Percentiles rank a stretch among this genome's conserved stretches.
These are phyloP conservation scores for Chironomus tepperi DNA, from an alignment of 1,140 invertebrate species.

Conservation along the genomic window DNA sequence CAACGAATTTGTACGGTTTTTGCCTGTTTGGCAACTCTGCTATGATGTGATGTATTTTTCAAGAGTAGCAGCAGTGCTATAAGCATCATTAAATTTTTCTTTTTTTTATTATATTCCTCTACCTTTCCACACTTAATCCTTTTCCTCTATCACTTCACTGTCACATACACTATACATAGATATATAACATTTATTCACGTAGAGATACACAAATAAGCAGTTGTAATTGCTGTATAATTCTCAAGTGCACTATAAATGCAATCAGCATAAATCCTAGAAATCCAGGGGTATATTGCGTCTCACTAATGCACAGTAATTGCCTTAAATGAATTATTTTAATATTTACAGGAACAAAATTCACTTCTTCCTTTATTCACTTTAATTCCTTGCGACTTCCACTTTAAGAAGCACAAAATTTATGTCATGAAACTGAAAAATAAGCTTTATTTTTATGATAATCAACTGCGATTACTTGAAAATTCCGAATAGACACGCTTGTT, in stretches of 20 bases:
- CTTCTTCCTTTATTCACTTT: too few species aligned
- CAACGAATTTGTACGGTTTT: too few species aligned
- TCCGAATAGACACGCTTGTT: not conserved
- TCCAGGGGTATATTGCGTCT: too few species aligned
- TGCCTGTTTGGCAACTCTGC: too few species aligned
- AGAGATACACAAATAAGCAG: too few species aligned
- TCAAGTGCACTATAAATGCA: not conserved
- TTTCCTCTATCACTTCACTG: slow-evolving; percentile 12
- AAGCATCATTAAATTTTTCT: not conserved
- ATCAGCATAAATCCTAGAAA: not conserved
- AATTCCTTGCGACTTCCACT: too few species aligned
- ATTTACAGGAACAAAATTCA: not conserved
- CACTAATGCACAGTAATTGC: not conserved
- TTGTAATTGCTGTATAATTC: not conserved
- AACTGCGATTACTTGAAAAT: too few species aligned
- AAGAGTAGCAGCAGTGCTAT: not conserved
- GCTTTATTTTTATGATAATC: too few species aligned
- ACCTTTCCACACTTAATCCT: slow-evolving; percentile 7
- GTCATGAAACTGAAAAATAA: too few species aligned
- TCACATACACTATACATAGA: not conserved
- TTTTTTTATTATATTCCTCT: too few species aligned
- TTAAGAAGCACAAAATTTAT: too few species aligned
- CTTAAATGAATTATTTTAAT: not conserved
- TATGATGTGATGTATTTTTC: too few species aligned
- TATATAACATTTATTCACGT: not conserved